Evolutionary conservation across 2,888 invertebrate species (phyloP), one percentile per base, ranked within the genome.

Genomic region (Phanerotoma sp.): DNA sequence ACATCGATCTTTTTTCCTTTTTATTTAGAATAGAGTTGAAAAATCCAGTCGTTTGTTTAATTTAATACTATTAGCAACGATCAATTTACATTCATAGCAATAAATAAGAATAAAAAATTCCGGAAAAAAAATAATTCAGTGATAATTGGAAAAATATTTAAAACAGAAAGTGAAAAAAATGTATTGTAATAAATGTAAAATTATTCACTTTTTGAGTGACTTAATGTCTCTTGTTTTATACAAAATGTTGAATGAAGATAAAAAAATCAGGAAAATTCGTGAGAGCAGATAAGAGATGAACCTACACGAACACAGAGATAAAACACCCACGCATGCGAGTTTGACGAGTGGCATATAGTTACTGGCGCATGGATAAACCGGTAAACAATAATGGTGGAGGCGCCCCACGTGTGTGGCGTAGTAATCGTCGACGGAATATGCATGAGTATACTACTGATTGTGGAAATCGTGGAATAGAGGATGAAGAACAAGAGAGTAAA

Each of bases 361-460:
- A n/a, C 22, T 35, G 7, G 13, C 15, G 33, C 35, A 35, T 9
- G 21, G 13, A 38, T 28, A 21, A 28, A 28, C 40, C 49, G 33
- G 41, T 55, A 50, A 51, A 55, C 55, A 55, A 55, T 44, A 55
- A 55, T 46, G 41, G 50, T 45, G 30, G 49, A 40, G 22, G 18
- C 30, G 28, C 22, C 32, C 25, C 25, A 11, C 49, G 40, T 53
- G 46, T 53, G 53, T 52, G 54, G 51, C 55, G 33, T 44, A 54
- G 61, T 69, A 70, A 70, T 69, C 64, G 65, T 62, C 61, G 54
- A 52, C 60, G 47, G 70, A 70, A 70, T 70, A 70, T 70, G 67
- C 70, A 70, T 70, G 70, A 69, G 61, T 33, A 47, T 51, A 33
- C 46, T 15, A 35, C 33, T 33, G 33, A 21, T 16, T 20, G 25